Conservation (phyloP, 2,113 vertebrate genomes). For the Megaceryle torquata region DNA sequence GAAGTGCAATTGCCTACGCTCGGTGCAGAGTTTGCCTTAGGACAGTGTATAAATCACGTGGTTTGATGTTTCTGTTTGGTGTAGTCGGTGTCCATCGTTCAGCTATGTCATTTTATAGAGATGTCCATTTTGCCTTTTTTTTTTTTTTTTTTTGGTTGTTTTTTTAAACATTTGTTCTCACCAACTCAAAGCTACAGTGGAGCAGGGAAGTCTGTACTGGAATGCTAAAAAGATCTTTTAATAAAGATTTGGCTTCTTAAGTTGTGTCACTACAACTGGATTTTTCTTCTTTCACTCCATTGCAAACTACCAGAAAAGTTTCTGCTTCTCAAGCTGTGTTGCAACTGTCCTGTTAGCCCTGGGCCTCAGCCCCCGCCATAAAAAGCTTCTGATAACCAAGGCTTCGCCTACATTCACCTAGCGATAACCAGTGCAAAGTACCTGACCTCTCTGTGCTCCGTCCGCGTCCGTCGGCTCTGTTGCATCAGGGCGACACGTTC, state of each 20-base stretch:
- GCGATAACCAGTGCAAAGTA: neutral
- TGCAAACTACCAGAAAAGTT: neutral
- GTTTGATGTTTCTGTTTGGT: neutral
- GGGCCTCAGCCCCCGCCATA: neutral
- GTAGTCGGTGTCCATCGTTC: neutral
- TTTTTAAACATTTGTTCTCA: neutral
- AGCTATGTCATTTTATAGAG: neutral
- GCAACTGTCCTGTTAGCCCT: accelerated
- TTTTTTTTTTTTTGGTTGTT: neutral
- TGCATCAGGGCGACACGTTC: neutral
- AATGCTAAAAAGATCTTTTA: slow-evolving; percentile 32
- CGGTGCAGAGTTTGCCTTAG: slow-evolving; percentile 26
- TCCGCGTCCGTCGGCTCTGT: neutral
- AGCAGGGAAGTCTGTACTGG: neutral
- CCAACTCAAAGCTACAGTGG: neutral
- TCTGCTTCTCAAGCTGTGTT: neutral
- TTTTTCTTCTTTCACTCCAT: neutral
- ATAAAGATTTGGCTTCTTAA: slow-evolving; percentile 62
- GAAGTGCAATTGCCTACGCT: slow-evolving; percentile 24
- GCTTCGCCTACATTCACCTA: neutral
- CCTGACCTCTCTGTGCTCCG: neutral
- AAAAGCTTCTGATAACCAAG: neutral
- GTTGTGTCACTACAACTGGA: neutral
- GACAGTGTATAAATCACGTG: neutral
- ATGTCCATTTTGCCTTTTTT: neutral